Percentiles rank a stretch among this genome's conserved stretches.
Conservation (phyloP, 2,888 invertebrate genomes). For the Harmothoe impar region DNA sequence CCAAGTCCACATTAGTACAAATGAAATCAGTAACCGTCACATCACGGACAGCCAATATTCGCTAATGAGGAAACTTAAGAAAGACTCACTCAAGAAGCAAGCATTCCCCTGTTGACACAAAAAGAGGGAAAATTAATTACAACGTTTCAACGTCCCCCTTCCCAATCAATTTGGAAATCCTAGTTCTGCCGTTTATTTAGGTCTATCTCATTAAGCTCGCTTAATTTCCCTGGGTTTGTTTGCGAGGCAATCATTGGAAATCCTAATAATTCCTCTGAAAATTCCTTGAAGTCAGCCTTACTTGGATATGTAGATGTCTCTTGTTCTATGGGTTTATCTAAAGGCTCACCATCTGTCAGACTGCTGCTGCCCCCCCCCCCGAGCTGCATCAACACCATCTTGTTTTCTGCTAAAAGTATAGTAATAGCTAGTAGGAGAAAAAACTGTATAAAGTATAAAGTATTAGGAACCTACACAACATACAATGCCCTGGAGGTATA, state of each 20-base stretch:
- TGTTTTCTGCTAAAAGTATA: too few species aligned
- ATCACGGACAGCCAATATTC: slow-evolving; percentile 10
- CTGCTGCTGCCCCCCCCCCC: too few species aligned
- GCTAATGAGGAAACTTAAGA: slow-evolving; percentile 27
- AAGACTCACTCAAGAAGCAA: slow-evolving; percentile 5
- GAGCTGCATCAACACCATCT: too few species aligned
- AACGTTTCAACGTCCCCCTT: slow-evolving; percentile 26
- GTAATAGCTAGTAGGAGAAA: too few species aligned
- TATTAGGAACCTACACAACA: too few species aligned
- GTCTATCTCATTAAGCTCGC: neutral
- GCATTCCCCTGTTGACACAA: slow-evolving; percentile 15
- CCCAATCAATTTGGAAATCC: slow-evolving; percentile 42
- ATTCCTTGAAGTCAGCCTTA: neutral
- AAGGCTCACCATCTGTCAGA: too few species aligned
- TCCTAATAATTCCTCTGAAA: neutral
- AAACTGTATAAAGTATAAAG: too few species aligned
- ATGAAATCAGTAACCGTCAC: neutral
- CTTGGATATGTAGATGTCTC: too few species aligned
- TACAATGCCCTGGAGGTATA: too few species aligned
- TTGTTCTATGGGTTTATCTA: too few species aligned
- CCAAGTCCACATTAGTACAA: neutral
- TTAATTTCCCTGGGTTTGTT: neutral
- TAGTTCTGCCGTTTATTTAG: slow-evolving; percentile 37
- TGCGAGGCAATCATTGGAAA: slow-evolving; percentile 10
- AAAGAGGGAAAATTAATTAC: slow-evolving; percentile 7